Evolutionary conservation across 2,113 vertebrate genomes (phyloP).

Genomic region (Sturnira hondurensis): DNA sequence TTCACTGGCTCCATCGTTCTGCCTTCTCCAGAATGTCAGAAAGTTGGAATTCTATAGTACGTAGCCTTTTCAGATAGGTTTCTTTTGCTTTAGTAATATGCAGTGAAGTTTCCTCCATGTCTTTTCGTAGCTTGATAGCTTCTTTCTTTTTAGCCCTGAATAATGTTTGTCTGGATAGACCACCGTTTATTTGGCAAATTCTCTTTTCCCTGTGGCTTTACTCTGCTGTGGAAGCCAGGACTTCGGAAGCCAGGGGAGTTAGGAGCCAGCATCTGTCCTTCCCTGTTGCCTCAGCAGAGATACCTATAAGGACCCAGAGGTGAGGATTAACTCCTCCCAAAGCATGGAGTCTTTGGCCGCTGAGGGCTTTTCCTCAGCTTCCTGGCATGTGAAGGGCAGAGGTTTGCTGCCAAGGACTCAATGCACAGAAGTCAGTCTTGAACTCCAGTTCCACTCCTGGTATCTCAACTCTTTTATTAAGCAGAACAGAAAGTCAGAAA

Average conservation of each 20-base stretch:
- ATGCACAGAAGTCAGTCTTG: not conserved
- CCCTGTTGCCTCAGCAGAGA: not conserved
- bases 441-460: not conserved
- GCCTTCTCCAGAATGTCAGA: not conserved
- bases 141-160: not conserved
- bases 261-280: not conserved
- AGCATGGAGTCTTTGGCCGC: not conserved
- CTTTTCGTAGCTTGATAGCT: not conserved
- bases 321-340: not conserved
- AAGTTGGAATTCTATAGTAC: not conserved
- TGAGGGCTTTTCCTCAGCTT: not conserved
- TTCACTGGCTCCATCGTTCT: not conserved
- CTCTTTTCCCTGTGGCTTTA: not conserved
- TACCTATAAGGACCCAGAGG: not conserved
- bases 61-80: not conserved
- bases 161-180: not conserved
- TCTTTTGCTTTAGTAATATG: not conserved
- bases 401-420: not conserved
- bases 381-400: not conserved
- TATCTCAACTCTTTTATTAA: not conserved
- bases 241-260: not conserved
- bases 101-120: not conserved
- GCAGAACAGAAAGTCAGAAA: constrained; percentile 13
- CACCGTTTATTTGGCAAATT: not conserved
- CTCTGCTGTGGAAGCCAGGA: rapidly evolving